Evolutionary conservation across 2,888 invertebrate genomes (phyloP), one percentile per base, ranked within the genome.

Genomic region (Steinernema carpocapsae): DNA sequence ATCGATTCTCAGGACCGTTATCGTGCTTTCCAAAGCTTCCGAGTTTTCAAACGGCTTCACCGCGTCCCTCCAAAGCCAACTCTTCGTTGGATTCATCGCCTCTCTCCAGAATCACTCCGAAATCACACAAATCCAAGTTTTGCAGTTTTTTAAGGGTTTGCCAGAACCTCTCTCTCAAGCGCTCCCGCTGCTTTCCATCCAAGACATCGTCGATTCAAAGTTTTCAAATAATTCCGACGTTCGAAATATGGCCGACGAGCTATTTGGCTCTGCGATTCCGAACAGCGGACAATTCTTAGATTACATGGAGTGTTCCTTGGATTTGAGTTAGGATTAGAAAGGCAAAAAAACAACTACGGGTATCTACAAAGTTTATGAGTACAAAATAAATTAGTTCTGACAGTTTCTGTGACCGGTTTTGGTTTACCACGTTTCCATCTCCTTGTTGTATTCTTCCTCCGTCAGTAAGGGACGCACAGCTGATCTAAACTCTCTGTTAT

Each of bases 381-480:
- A n/a, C n/a, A n/a, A n/a, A n/a, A n/a, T n/a, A n/a, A n/a, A n/a
- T n/a, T n/a, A n/a, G n/a, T n/a, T n/a, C n/a, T n/a, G n/a, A n/a
- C n/a, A n/a, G n/a, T n/a, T n/a, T n/a, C n/a, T n/a, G n/a, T n/a
- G n/a, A 56, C 56, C 22, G 24, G 56, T 56, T 19, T 22, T 26
- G 24, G 24, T 6, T 56, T 77, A 56, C 84, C 84, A 84, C 19
- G 80, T 78, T 45, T 81, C 77, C 22, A 76, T 51, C 42, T 84
- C 84, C 22, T 70, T 71, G 7, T 76, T 76, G 72, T 82, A 84
- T 48, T 82, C 78, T 32, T 80, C 78, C 14, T 82, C 82, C 51
- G 74, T 77, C 76, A 83, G 76, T 74, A 84, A 83, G 37, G 79
- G 80, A 32, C 79, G 75, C 72, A 83, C 83, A 71, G 83, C 80